A percentile compares a stretch with the other conserved stretches of the same genome.
Evolutionary conservation across 2,888 invertebrate genomes (phyloP).

Genomic region (Drosophila tripunctata): DNA sequence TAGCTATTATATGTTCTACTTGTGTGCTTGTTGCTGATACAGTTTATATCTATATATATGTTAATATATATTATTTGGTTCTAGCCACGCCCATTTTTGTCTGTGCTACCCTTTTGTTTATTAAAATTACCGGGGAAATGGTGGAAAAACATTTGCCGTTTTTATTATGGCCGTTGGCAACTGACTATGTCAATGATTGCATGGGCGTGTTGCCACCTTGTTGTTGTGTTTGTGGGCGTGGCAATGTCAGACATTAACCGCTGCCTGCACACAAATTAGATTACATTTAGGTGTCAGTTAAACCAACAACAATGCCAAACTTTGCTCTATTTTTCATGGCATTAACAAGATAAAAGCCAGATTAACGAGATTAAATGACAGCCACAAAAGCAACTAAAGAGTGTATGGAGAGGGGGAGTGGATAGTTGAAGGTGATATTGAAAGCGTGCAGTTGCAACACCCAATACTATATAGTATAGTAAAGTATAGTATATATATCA

Average conservation of each 20-base stretch:
- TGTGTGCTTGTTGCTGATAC: too few species aligned
- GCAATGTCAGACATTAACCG: constrained; percentile 55
- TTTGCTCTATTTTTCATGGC: constrained; percentile 29
- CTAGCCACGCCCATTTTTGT: background rate
- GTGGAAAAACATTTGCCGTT: background rate
- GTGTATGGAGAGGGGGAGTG: background rate
- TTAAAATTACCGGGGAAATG: background rate
- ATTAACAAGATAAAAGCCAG: constrained; percentile 72
- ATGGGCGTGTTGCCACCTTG: constrained; percentile 14
- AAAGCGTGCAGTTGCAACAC: background rate
- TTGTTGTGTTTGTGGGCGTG: constrained; percentile 13
- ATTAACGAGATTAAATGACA: constrained; percentile 74
- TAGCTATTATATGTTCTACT: too few species aligned
- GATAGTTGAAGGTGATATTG: background rate
- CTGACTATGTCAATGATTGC: constrained; percentile 46
- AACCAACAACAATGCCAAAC: constrained; percentile 33
- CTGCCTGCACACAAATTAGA: constrained; percentile 69
- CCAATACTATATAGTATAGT: too few species aligned
- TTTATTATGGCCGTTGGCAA: constrained; percentile 34
- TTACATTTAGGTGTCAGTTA: constrained; percentile 44
- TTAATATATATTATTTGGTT: too few species aligned
- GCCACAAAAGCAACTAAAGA: constrained; percentile 19
- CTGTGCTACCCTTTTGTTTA: background rate
- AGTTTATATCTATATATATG: too few species aligned
- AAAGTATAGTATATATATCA: too few species aligned